Conservation (phyloP, 2,888 invertebrate genomes). For the Pecten maximus region DNA sequence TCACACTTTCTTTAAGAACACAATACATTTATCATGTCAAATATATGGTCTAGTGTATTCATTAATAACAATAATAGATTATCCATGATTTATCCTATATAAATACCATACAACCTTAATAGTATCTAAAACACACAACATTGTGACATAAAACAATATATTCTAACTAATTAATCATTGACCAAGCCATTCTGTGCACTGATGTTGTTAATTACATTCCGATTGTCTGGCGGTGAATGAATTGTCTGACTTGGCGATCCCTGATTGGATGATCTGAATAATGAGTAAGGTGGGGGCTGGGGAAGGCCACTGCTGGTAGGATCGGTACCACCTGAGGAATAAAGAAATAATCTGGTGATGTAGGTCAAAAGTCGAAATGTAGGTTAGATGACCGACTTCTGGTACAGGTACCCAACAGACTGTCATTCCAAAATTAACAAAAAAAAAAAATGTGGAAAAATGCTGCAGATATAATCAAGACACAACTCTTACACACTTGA, state of each 20-base stretch:
- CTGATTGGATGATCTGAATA: neutral
- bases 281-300: slow-evolving; percentile 3
- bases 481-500: no score
- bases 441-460: no score
- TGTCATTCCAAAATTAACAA: no score
- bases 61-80: neutral
- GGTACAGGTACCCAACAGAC: no score
- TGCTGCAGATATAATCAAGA: no score
- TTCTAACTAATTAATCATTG: neutral
- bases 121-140: neutral
- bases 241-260: neutral
- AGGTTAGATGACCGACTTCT: no score
- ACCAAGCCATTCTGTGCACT: neutral
- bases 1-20: no score
- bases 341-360: neutral
- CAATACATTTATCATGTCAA: no score
- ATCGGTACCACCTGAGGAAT: neutral
- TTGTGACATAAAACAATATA: neutral
- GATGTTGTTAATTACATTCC: neutral
- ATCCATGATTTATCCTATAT: neutral
- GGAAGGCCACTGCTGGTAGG: neutral
- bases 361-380: no score
- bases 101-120: neutral
- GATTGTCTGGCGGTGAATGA: neutral
- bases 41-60: no score